Evolutionary conservation across 2,888 invertebrate genomes (phyloP).

Genomic region (Pollenia labialis): DNA sequence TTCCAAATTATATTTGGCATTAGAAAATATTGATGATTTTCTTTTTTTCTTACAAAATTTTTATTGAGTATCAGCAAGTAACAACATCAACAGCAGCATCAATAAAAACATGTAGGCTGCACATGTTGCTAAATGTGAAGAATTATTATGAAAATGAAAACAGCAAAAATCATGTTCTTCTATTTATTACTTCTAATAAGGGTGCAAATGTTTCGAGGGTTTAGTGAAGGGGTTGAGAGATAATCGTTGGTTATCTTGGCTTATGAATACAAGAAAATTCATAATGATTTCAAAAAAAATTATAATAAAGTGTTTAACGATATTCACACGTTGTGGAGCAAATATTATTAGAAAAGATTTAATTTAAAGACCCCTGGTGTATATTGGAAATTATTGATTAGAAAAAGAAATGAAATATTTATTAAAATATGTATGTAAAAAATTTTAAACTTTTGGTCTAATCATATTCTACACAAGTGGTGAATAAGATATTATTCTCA

Average conservation of each 20-base stretch:
- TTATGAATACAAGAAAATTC: conserved; percentile 40
- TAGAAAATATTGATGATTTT: conserved; percentile 58
- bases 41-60: conserved; percentile 34
- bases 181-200: not conserved
- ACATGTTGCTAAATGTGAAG: conserved; percentile 53
- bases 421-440: not conserved
- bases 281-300: conserved; percentile 40
- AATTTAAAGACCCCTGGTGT: too few relatives aligned
- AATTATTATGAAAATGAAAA: conserved; percentile 49
- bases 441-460: too few relatives aligned
- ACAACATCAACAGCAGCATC: conserved; percentile 14
- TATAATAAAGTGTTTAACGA: conserved; percentile 32
- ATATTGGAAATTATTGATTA: not conserved
- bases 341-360: not conserved
- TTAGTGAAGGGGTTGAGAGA: too few relatives aligned
- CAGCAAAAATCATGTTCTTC: conserved; percentile 40
- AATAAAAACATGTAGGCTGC: conserved; percentile 48
- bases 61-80: conserved; percentile 47
- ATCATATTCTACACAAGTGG: too few relatives aligned
- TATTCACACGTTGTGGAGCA: conserved; percentile 20
- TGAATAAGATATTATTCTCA: too few relatives aligned
- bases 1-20: conserved; percentile 63
- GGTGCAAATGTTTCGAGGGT: not conserved
- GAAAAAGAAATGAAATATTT: not conserved
- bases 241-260: conserved; percentile 12